Evolutionary conservation across 2,888 invertebrate species (phyloP), one percentile per base, ranked within the genome.

Genomic region (Aradus depressus): DNA sequence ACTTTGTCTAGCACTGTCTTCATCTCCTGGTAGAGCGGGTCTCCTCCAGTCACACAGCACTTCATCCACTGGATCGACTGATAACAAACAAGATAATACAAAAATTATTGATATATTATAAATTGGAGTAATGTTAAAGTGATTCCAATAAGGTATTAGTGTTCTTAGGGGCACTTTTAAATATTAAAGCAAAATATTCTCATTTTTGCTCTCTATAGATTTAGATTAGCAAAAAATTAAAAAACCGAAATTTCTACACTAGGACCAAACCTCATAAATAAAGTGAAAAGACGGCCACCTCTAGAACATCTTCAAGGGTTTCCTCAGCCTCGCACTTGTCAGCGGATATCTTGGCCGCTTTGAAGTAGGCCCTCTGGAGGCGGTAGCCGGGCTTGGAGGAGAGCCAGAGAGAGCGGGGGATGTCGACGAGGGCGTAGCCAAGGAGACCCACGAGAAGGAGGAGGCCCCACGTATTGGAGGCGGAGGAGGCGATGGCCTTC

Each of bases 391-490:
- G 81, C 66, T 86, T 86, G 3, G 91, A 84, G 61, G 83, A 81
- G 64, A 90, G 84, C 93, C 96, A 98, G 34, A 95, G 70, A 58
- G 81, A 84, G 52, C 96, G 77, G 1, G 88, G 90, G 3, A 98
- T 88, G 71, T 97, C 96, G 0, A 99, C 96, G 50, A 98, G 73
- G 0, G 97, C 95, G 69, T 97, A 96, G 23, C 88, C 79, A 18
- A 98, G 75, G 56, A 99, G 72, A 19, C 98, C 71, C 41, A 98
- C 90, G 42, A 99, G 72, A 25, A 98, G 72, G 67, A 97, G 93
- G 47, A 99, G 72, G 51, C 98, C 98, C 98, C 98, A 99, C 0
- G 98, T 98, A 67, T 99, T 99, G 64, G 95, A 95, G 3, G 98
- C 97, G 14, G 96, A 92, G 3, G 97, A 92, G 21, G 96, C 91